Evolutionary conservation across 23 tunicate species (phyloP), one percentile per base, ranked within the genome.

Genomic region (Trididemnum nubilum): DNA sequence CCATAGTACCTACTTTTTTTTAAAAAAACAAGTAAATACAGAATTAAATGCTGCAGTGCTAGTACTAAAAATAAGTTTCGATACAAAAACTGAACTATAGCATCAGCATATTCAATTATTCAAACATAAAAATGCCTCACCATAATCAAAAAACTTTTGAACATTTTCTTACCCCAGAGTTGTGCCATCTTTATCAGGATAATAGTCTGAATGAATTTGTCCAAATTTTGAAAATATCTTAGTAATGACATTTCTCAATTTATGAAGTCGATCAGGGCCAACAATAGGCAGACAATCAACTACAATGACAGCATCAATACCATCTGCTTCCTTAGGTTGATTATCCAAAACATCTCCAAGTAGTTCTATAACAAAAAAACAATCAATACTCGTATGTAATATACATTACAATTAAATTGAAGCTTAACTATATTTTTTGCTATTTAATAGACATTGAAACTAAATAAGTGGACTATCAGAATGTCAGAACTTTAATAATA

Each of bases 321-420:
- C 99, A 83, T 95, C 96, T 1, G 96, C 96, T 80, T 95, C 96
- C 83, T 82, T 90, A 0, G 99, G 99, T 49, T 80, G 83, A 79
- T 90, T 82, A 19, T 81, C 83, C 39, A 93, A 40, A 50, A 87
- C 61, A 74, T 93, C 98, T 1, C 81, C 88, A 49, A 93, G 59
- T 38, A 93, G 65, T 37, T 93, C 98, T 93, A 72, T 33, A 82
- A 77, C 59, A 73, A 2, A 50, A 30, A 0, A 71, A 51, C 18
- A 29, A 37, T 28, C n/a, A n/a, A n/a, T n/a, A n/a, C n/a, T n/a
- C n/a, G n/a, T n/a, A n/a, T n/a, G n/a, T n/a, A n/a, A 50, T 50
- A 19, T 12, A 12, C 19, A 50, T 12, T 12, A 50, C 12, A 26
- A 21, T 12, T 7, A 7, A 27, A 19, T 50, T 19, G 57, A 50